Conservation (phyloP, 2,113 vertebrate genomes). For the Anarrhichthys ocellatus region DNA sequence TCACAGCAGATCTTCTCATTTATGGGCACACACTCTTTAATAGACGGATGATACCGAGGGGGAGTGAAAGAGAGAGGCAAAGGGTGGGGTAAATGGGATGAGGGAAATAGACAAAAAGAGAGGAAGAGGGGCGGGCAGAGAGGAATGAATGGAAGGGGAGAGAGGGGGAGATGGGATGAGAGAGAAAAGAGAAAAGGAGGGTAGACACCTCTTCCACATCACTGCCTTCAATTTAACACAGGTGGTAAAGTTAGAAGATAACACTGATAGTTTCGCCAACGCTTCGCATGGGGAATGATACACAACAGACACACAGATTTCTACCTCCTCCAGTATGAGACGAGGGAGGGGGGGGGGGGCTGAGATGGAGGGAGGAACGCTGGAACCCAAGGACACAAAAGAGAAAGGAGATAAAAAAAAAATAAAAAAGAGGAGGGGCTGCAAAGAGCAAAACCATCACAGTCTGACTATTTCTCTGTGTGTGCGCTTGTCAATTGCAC, state of each 20-base stretch:
- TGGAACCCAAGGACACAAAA: slow-evolving; percentile 62
- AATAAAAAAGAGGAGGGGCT: slow-evolving; percentile 45
- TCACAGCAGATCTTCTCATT: slow-evolving; percentile 23
- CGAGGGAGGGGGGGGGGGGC: slow-evolving; percentile 27
- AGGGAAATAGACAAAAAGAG: slow-evolving; percentile 56
- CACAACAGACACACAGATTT: slow-evolving; percentile 63
- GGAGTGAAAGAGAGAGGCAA: slow-evolving; percentile 23
- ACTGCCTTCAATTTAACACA: slow-evolving; percentile 85
- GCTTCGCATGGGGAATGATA: slow-evolving; percentile 73
- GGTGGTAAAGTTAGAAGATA: slow-evolving; percentile 85
- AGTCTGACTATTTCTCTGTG: slow-evolving; percentile 53
- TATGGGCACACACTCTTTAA: slow-evolving; percentile 45
- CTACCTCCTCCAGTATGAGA: slow-evolving; percentile 34
- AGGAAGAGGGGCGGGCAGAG: slow-evolving; percentile 26
- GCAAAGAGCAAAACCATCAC: slow-evolving; percentile 55
- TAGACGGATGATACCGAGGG: slow-evolving; percentile 45
- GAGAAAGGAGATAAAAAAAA: slow-evolving; percentile 20
- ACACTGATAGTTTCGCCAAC: slow-evolving; percentile 77
- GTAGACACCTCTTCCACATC: slow-evolving; percentile 83
- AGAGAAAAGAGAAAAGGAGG: slow-evolving; percentile 66
- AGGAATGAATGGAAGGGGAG: slow-evolving; percentile 49
- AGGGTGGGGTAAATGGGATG: slow-evolving; percentile 47
- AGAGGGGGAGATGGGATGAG: slow-evolving; percentile 49
- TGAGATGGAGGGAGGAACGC: slow-evolving; percentile 62
- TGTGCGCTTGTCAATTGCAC: slow-evolving; percentile 54